These are phyloP conservation scores for Drosophila tsacasi DNA, from an alignment of 1,140 invertebrate genomes.

Conservation along the genomic window DNA sequence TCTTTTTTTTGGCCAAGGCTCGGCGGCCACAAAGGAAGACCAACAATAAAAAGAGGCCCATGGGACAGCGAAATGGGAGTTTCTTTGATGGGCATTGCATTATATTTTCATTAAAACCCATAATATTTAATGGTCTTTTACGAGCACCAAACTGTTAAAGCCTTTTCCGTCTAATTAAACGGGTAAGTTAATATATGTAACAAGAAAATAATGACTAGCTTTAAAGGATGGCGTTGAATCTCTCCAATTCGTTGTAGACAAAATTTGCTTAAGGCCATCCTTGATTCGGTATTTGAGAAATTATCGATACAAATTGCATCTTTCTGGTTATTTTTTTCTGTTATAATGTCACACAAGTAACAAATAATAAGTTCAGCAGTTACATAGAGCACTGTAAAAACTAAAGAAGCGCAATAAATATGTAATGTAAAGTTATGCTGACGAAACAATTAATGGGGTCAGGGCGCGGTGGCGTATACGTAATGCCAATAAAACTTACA, in stretches of 20 bases:
- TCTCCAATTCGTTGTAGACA: no score
- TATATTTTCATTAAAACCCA: constrained; percentile 80
- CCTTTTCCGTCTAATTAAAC: constrained; percentile 59
- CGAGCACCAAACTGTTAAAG: constrained; percentile 28
- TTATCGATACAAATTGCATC: not conserved
- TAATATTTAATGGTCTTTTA: constrained; percentile 65
- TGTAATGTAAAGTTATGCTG: constrained; percentile 60
- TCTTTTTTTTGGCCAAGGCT: constrained; percentile 36
- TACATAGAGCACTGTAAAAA: constrained; percentile 1
- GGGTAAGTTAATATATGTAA: constrained; percentile 15
- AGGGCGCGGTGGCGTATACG: constrained; percentile 51
- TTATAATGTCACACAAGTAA: not conserved
- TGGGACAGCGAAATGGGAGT: constrained; percentile 14
- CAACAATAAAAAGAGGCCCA: constrained; percentile 65
- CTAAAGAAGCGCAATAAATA: constrained; percentile 12
- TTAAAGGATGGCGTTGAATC: not conserved
- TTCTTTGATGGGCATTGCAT: constrained; percentile 42
- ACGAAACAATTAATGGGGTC: constrained; percentile 51
- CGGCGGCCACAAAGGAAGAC: constrained; percentile 51
- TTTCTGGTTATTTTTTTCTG: not conserved
- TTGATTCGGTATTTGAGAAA: not conserved
- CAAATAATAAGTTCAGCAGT: constrained; percentile 5
- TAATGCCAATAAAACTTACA: constrained; percentile 62
- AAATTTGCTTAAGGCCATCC: not conserved
- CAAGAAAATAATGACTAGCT: constrained; percentile 2